phyloP scores from a whole-genome alignment of 2,113 vertebrate genomes.

The Syrmaticus mikado region DNA sequence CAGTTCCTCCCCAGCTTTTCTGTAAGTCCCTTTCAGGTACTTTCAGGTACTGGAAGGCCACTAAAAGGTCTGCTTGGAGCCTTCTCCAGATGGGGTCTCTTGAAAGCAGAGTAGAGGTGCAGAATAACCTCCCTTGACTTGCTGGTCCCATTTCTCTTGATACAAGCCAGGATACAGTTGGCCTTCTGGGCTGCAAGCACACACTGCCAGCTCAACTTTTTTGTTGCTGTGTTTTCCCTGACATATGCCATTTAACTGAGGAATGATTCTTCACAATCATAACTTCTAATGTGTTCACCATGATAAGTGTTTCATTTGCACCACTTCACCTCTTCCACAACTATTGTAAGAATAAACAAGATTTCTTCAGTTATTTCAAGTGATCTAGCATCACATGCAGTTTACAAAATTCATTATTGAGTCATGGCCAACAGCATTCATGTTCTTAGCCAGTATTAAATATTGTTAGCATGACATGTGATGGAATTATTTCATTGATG shows the following conservation, averaged over 20 bases:
- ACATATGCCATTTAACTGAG: conserved; percentile 73
- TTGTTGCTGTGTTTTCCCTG: conserved; percentile 63
- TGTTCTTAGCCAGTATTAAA: neutral
- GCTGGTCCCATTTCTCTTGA: too few species aligned
- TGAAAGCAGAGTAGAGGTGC: too few species aligned
- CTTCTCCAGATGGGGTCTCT: too few species aligned
- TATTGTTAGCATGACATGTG: neutral
- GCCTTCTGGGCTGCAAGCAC: too few species aligned
- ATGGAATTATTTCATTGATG: conserved; percentile 28
- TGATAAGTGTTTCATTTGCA: conserved; percentile 57
- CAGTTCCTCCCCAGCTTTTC: too few species aligned
- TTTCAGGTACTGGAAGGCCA: too few species aligned
- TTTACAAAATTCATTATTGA: conserved; percentile 17
- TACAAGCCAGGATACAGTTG: too few species aligned
- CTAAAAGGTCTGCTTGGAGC: too few species aligned
- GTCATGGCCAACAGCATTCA: conserved; percentile 16
- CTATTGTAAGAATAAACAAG: conserved; percentile 16
- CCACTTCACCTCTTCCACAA: conserved; percentile 51
- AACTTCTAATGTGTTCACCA: conserved; percentile 57
- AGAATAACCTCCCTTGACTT: too few species aligned
- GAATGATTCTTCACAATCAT: conserved; percentile 59
- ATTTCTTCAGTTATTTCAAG: conserved; percentile 58
- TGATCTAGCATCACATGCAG: conserved; percentile 34
- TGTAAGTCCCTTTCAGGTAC: too few species aligned
- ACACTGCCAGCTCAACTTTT: neutral